Conservation (phyloP, 2,797 vertebrate species). For the Linurgus olivaceus region DNA sequence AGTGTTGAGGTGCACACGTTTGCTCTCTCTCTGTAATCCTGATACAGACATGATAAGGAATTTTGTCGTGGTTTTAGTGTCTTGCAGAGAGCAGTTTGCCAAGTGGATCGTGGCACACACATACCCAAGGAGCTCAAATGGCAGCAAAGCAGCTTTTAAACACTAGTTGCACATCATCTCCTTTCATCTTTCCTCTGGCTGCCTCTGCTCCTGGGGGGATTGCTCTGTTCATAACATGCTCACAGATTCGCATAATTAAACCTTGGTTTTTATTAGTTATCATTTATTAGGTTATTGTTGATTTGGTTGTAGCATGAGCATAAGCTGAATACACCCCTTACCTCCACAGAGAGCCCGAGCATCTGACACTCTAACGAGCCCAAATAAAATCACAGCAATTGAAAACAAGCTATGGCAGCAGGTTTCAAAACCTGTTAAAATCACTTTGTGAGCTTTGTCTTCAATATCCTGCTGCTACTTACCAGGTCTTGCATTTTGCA, state of each 20-base stretch:
- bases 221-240: background rate
- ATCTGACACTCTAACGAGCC: background rate
- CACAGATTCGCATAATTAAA: background rate
- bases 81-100: background rate
- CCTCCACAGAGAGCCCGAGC: background rate
- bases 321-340: background rate
- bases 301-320: background rate
- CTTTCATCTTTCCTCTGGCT: background rate
- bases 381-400: conserved; percentile 28
- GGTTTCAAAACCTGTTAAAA: conserved; percentile 40
- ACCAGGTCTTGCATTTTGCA: background rate
- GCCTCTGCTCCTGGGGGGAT: background rate
- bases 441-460: background rate
- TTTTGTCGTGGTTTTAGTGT: background rate
- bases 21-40: background rate
- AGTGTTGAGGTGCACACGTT: background rate
- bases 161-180: background rate
- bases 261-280: background rate
- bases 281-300: background rate
- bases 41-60: background rate
- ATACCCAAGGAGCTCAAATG: background rate
- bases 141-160: background rate
- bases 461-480: conserved; percentile 13
- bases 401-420: conserved; percentile 25
- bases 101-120: background rate